Evolutionary conservation across 2,113 vertebrate genomes (phyloP), one percentile per base, ranked within the genome.

Genomic region (Pseudolaguvia tuberculata): DNA sequence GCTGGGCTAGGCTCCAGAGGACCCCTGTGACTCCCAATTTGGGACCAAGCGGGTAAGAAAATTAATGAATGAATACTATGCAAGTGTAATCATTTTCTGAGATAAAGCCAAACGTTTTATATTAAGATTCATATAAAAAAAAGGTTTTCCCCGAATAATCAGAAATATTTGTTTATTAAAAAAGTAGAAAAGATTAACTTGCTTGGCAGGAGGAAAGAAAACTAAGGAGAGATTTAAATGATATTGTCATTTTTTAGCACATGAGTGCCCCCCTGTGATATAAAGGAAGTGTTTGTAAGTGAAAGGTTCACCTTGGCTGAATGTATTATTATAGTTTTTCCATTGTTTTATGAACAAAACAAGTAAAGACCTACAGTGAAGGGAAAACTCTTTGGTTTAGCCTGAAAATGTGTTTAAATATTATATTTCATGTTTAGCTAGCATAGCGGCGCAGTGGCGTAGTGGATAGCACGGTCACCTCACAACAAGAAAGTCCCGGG

Each of bases 231-330:
- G 4, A 35, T 62, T 25, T 9, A 45, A 59, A 23, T 31, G 1
- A n/a, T 35, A 59, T 25, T 5, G 3, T 42, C 27, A 12, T 67
- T 56, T 9, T 67, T 56, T 17, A 76, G 55, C 15, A 9, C 58
- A 15, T 25, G 70, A 31, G 6, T 25, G 70, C 75, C 79, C 75
- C 51, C 79, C 73, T 77, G 79, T 80, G 79, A 23, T 62, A 10
- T 31, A 61, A 29, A 51, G 20, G 9, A 23, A 10, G 18, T 55
- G 50, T 58, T 12, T 35, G 3, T 35, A 6, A 6, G 31, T 9
- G 8, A 61, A 57, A 51, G 3, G 20, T 27, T 56, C 17, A 31
- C 27, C 20, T 57, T 48, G 20, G 13, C 27, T 61, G 42, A 58
- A 29, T 29, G n/a, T 6, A 35, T 48, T 52, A 29, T 66, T 42